phyloP scores from a whole-genome alignment of 2,888 invertebrate species.

The Acanthosepion pharaonis region DNA sequence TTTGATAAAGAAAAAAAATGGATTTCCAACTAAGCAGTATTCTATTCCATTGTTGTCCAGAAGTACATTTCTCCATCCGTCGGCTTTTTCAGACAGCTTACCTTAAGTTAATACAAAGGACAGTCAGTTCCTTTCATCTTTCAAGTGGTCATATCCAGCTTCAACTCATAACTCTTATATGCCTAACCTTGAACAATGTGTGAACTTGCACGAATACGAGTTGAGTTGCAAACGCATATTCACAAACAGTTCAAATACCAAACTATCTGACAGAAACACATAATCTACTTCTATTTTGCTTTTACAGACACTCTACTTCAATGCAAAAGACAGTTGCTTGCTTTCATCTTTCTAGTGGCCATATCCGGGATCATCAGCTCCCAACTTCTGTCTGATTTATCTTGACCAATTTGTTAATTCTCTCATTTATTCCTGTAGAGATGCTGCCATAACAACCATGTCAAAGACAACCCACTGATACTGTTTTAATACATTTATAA shows the following conservation, averaged over 20 bases:
- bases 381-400: background rate
- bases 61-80: background rate
- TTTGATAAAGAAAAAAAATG: too few relatives aligned
- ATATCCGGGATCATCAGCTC: background rate
- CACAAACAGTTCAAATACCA: background rate
- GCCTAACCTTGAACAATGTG: background rate
- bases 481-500: too few relatives aligned
- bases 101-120: background rate
- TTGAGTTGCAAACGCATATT: background rate
- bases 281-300: background rate
- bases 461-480: background rate
- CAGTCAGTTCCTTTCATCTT: background rate
- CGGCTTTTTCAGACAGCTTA: background rate
- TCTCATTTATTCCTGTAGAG: background rate
- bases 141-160: background rate
- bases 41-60: background rate
- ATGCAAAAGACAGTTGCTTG: background rate
- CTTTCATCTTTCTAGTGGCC: background rate
- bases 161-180: background rate
- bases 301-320: background rate
- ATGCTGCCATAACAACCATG: background rate
- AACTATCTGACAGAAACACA: background rate
- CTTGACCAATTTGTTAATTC: background rate
- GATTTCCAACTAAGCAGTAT: too few relatives aligned
- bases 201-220: background rate